These are phyloP conservation scores for Aspidiotus destructor DNA, from an alignment of 2,888 invertebrate species.

Conservation along the genomic window DNA sequence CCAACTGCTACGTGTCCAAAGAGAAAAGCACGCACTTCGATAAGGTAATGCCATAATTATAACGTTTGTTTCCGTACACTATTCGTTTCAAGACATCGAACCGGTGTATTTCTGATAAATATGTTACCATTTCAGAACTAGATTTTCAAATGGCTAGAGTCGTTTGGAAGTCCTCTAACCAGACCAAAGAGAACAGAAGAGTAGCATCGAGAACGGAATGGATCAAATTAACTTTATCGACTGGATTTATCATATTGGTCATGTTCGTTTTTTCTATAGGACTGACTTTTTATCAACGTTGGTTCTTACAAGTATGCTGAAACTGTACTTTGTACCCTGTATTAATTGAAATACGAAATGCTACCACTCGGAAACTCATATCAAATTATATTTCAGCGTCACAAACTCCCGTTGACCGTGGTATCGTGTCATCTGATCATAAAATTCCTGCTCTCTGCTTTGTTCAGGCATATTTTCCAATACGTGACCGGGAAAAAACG, in stretches of 20 bases:
- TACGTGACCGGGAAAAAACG: constrained; percentile 54
- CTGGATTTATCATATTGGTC: constrained; percentile 34
- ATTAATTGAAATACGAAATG: neutral
- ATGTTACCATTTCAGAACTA: no score
- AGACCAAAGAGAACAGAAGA: constrained; percentile 9
- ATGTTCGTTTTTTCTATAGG: constrained; percentile 64
- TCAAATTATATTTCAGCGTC: constrained; percentile 51
- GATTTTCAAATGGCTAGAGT: neutral
- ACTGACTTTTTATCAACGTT: constrained; percentile 93
- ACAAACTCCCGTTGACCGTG: constrained; percentile 78
- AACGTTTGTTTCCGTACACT: no score
- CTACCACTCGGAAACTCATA: neutral
- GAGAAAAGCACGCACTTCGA: no score
- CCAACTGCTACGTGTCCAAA: no score
- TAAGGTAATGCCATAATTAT: no score
- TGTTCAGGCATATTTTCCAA: constrained; percentile 54
- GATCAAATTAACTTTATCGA: constrained; percentile 20
- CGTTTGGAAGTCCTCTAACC: neutral
- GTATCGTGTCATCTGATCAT: constrained; percentile 81
- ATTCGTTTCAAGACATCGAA: no score
- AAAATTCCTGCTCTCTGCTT: constrained; percentile 71
- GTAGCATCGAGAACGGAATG: constrained; percentile 16
- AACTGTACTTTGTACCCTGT: no score
- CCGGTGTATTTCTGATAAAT: no score
- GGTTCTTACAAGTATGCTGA: constrained; percentile 64